Base-by-base conservation (phyloP, 1,140 invertebrate species). In the Elymnias hypermnestra region DNA sequence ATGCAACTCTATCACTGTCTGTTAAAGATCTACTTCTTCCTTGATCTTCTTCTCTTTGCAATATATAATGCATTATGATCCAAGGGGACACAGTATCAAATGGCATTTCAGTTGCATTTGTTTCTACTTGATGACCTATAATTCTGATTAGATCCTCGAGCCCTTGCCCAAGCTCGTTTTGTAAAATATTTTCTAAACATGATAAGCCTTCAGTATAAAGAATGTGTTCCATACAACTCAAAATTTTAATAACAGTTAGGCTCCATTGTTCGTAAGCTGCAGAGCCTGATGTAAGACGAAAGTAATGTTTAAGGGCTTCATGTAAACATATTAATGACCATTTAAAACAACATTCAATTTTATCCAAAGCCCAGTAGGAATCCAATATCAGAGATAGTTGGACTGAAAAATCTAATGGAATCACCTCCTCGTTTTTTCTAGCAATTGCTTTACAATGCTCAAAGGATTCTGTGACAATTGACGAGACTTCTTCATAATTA, bases 41-140 rank as follows among this genome's bases (percentile, higher is more conserved):
- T 41, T 77, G 78, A 43, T 87, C 83, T 63, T 88, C 88, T 75
- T 87, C 90, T 81, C 89, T 88, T 70, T 91, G 89, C 17, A 95
- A 82, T 52, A 95, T 89, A 57, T 91, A 90, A 85, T 96, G 93
- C 44, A 97, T 83, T 28, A 97, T 77, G 39, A 95, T 92, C 94
- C 94, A 97, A 7, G 94, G 93, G n/a, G 89, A 68, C 4, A 94
- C 88, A 8, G 90, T 91, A 41, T 91, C 89, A 26, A 95, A 88
- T 1, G 91, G 89, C 86, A 95, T 91, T 22, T 91, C 90, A 26
- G 87, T 72, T n/a, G 86, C 73, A 66, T 90, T 89, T 68, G 90
- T 88, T 43, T 88, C 94, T 44, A 94, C 68, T 86, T 93, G 90
- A 87, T 93, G 89, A 71, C 92, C 90, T 40, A 93, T 88, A 6